A percentile compares a stretch with the other conserved stretches of the same genome.
Conservation (phyloP, 1,140 invertebrate genomes). For the Papilio aristodemus region DNA sequence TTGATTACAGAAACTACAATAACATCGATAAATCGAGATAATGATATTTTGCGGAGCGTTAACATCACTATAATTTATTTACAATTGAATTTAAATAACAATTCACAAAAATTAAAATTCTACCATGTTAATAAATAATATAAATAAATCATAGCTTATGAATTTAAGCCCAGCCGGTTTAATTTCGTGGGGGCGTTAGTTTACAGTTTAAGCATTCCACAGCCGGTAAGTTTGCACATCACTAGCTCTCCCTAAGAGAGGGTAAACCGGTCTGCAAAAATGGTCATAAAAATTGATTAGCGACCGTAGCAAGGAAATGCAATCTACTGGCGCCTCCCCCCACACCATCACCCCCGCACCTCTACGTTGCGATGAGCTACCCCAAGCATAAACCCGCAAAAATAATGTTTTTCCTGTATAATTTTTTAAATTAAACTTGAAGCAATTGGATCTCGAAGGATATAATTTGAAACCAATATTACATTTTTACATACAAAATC, state of each 20-base stretch:
- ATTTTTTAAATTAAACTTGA: neutral
- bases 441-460: neutral
- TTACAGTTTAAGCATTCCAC: neutral
- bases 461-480: neutral
- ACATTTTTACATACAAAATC: too few species aligned
- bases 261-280: slow-evolving; percentile 64
- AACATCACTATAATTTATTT: too few species aligned
- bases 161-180: neutral
- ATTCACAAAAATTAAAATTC: too few species aligned
- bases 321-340: slow-evolving; percentile 55
- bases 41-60: too few species aligned
- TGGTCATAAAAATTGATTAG: slow-evolving; percentile 78
- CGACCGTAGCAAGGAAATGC: slow-evolving; percentile 74
- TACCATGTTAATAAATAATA: too few species aligned
- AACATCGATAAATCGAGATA: neutral
- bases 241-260: slow-evolving; percentile 3
- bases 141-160: too few species aligned
- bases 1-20: neutral
- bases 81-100: too few species aligned
- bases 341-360: slow-evolving; percentile 38
- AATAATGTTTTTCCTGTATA: neutral
- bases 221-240: neutral
- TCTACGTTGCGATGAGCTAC: slow-evolving; percentile 28
- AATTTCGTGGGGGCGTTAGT: neutral
- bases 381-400: neutral